Evolutionary conservation across 2,113 vertebrate species (phyloP).

Genomic region (Acanthisitta chloris): DNA sequence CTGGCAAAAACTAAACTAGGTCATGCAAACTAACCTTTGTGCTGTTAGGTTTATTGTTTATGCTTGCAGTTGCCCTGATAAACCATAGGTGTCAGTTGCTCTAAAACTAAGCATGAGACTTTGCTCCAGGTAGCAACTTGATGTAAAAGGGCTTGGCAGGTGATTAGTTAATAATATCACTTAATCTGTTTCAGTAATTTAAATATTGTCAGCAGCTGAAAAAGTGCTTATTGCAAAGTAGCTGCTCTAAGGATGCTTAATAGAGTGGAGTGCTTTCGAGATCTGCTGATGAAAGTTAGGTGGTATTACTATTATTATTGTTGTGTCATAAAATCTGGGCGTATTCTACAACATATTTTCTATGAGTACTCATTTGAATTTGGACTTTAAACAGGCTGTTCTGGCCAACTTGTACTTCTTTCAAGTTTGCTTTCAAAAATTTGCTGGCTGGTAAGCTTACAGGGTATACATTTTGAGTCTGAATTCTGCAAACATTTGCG

Average conservation of each 20-base stretch:
- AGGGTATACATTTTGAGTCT: neutral
- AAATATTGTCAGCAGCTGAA: conserved; percentile 50
- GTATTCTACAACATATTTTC: conserved; percentile 46
- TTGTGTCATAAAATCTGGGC: conserved; percentile 46
- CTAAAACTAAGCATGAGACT: conserved; percentile 9
- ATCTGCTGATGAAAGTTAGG: conserved; percentile 55
- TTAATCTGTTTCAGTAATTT: conserved; percentile 30
- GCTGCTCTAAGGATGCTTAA: conserved; percentile 30
- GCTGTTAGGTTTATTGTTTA: neutral
- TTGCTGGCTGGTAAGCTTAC: neutral
- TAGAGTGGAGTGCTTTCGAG: conserved; percentile 15
- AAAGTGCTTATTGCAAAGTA: conserved; percentile 16
- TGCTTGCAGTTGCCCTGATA: neutral
- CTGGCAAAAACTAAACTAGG: neutral
- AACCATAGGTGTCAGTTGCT: conserved; percentile 5
- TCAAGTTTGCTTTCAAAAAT: neutral
- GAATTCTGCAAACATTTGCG: neutral
- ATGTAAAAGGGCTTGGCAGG: conserved; percentile 20
- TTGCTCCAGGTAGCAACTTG: conserved; percentile 39
- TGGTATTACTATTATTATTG: conserved; percentile 24
- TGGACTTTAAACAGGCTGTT: conserved; percentile 19
- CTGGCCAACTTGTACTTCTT: neutral
- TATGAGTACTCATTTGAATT: conserved; percentile 27
- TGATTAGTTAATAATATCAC: conserved; percentile 38
- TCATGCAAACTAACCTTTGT: neutral